These are phyloP conservation scores for Drosophila prostipennis DNA, from an alignment of 2,888 invertebrate genomes.

Conservation along the genomic window DNA sequence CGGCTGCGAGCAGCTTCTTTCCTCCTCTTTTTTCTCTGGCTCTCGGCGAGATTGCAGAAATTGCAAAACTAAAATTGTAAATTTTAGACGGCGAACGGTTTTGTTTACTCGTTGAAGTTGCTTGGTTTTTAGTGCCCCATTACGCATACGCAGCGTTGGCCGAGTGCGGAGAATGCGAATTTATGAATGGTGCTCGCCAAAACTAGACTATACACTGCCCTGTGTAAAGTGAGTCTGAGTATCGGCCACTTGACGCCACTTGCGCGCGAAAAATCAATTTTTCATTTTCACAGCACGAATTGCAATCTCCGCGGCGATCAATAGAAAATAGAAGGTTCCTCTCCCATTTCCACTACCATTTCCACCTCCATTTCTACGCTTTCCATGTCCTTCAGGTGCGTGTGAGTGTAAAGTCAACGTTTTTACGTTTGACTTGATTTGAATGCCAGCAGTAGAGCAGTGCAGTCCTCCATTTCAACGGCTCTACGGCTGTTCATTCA, in stretches of 20 bases:
- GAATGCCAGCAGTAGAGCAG: conserved; percentile 47
- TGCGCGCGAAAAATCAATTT: conserved; percentile 20
- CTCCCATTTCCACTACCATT: too few species aligned
- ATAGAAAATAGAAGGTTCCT: conserved; percentile 47
- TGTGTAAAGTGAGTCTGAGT: conserved; percentile 19
- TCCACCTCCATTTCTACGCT: too few species aligned
- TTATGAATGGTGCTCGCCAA: conserved; percentile 12
- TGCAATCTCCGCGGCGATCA: conserved; percentile 32
- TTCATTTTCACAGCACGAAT: conserved; percentile 46
- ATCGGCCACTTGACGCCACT: conserved; percentile 15
- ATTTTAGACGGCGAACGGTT: conserved; percentile 67
- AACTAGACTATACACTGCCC: background rate
- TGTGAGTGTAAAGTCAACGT: conserved; percentile 70
- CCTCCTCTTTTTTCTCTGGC: conserved; percentile 36
- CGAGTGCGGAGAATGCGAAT: background rate
- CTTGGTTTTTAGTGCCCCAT: conserved; percentile 26
- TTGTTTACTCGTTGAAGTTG: conserved; percentile 56
- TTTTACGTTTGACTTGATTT: conserved; percentile 75
- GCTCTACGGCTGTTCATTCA: conserved; percentile 10
- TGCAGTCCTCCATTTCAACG: conserved; percentile 15
- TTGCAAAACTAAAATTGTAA: conserved; percentile 66
- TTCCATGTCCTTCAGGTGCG: conserved; percentile 48
- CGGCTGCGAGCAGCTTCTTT: conserved; percentile 34
- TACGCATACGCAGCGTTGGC: conserved; percentile 40
- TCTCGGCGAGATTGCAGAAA: conserved; percentile 63